Evolutionary conservation across 1,140 invertebrate species (phyloP).

Genomic region (Potamilus streckersoni): DNA sequence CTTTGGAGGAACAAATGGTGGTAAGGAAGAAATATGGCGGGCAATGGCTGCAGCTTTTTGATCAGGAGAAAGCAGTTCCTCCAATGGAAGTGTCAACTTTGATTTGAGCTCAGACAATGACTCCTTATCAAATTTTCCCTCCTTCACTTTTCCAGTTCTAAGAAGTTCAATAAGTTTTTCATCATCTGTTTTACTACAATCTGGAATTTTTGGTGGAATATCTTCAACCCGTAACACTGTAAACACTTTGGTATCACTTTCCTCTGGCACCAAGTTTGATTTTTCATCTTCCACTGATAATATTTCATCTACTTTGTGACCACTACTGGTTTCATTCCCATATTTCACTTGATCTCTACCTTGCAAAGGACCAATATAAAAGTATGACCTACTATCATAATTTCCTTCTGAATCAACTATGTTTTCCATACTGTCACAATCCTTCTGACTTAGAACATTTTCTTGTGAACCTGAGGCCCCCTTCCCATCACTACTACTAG

Average conservation of each 20-base stretch:
- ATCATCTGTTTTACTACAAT: conserved; percentile 58
- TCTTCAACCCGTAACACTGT: conserved; percentile 53
- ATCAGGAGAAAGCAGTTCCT: conserved; percentile 38
- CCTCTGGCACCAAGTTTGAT: conserved; percentile 8
- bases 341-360: background rate
- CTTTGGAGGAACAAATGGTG: conserved; percentile 62
- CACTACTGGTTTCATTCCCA: background rate
- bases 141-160: conserved; percentile 28
- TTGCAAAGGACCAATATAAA: conserved; percentile 33
- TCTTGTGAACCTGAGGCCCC: conserved; percentile 3
- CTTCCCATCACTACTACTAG: conserved; percentile 25
- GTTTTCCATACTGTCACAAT: conserved; percentile 20
- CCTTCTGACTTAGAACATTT: conserved; percentile 20
- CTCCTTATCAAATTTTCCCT: conserved; percentile 12
- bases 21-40: conserved; percentile 45
- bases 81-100: conserved; percentile 27
- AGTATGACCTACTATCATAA: conserved; percentile 31
- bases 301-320: conserved; percentile 1
- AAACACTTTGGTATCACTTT: conserved; percentile 36
- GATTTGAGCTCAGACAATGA: conserved; percentile 31
- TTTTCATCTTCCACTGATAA: background rate
- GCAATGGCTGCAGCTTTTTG: conserved; percentile 56
- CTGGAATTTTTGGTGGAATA: conserved; percentile 9
- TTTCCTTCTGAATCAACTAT: conserved; percentile 4
- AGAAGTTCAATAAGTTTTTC: conserved; percentile 60